Evolutionary conservation across 2,113 vertebrate species (phyloP).

Genomic region (Terrapene triunguis): DNA sequence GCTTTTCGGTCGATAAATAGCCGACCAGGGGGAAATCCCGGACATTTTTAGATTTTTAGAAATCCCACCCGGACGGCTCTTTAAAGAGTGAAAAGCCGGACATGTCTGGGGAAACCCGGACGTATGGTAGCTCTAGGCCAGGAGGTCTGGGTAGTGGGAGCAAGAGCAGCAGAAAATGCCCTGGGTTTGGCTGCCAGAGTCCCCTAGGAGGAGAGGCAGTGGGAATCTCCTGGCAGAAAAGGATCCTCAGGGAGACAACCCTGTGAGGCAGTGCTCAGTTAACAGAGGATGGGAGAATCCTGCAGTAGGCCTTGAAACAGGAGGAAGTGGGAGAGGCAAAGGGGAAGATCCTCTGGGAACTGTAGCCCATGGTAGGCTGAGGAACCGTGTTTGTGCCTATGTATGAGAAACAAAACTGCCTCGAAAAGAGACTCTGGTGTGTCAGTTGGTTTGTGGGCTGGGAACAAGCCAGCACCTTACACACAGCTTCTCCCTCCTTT

Average conservation of each 20-base stretch:
- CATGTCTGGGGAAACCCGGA: no score
- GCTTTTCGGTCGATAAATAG: no score
- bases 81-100: no score
- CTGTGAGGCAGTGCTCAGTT: neutral
- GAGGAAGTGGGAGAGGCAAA: neutral
- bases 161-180: neutral
- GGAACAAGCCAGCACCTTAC: neutral
- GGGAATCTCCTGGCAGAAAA: neutral
- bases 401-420: neutral
- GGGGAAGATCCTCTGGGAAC: neutral
- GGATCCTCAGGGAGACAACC: neutral
- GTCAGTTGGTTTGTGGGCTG: neutral
- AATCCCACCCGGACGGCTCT: no score
- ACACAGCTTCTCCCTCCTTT: neutral
- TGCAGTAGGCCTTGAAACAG: neutral
- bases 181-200: neutral
- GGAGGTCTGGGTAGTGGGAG: neutral
- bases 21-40: no score
- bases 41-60: no score
- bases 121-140: neutral
- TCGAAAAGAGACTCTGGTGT: neutral
- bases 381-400: neutral
- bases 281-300: neutral
- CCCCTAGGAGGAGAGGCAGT: neutral
- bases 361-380: neutral